Conservation (phyloP, 2,797 vertebrate genomes). For the Zalophus californianus region DNA sequence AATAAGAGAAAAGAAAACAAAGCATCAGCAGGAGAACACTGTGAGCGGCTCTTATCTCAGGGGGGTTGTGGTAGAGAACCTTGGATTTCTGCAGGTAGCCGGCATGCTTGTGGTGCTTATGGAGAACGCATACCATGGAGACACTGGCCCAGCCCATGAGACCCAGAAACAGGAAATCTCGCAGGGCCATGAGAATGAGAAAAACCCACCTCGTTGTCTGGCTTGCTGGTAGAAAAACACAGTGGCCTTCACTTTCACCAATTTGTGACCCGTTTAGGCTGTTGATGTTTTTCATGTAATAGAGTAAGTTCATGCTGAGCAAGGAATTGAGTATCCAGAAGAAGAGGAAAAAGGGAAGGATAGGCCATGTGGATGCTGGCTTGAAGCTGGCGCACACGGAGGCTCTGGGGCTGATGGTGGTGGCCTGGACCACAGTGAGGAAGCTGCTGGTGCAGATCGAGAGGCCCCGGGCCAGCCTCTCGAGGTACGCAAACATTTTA, state of each 20-base stretch:
- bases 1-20: conserved; percentile 44
- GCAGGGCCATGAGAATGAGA: not conserved
- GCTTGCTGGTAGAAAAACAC: not conserved
- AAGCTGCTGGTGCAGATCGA: not conserved
- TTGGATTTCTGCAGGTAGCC: not conserved
- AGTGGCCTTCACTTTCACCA: not conserved
- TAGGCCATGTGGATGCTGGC: rapidly evolving
- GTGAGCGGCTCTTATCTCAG: not conserved
- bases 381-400: not conserved
- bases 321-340: not conserved
- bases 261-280: not conserved
- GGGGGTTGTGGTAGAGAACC: not conserved
- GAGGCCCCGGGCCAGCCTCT: not conserved
- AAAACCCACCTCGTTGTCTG: not conserved
- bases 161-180: not conserved
- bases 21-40: conserved; percentile 36
- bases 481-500: not conserved
- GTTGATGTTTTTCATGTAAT: not conserved
- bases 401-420: not conserved
- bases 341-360: not conserved
- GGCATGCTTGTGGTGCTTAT: not conserved
- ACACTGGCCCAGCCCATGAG: not conserved
- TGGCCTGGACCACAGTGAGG: not conserved
- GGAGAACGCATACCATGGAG: not conserved
- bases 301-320: not conserved